These are phyloP conservation scores for Trichosurus vulpecula DNA, from an alignment of 2,797 vertebrate species.

Conservation along the genomic window DNA sequence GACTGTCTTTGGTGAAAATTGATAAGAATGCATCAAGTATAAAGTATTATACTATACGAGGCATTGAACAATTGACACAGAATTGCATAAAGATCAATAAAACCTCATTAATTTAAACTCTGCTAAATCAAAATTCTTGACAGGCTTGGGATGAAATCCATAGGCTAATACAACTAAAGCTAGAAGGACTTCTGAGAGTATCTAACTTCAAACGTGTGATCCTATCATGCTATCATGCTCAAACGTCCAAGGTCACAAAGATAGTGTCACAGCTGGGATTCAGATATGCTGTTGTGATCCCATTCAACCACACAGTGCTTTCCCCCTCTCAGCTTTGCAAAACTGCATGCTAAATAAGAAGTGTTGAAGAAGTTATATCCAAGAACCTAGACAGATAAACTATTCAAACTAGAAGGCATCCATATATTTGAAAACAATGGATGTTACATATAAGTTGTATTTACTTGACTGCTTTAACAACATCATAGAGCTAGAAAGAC, in stretches of 20 bases:
- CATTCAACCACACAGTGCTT: neutral
- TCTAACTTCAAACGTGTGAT: neutral
- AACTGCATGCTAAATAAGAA: neutral
- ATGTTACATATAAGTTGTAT: no score
- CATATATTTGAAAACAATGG: neutral
- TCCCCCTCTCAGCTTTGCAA: neutral
- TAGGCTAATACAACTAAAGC: neutral
- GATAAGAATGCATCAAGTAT: no score
- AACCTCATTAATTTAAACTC: neutral
- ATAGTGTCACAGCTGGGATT: neutral
- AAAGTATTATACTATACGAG: no score
- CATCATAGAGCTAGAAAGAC: no score
- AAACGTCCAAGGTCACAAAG: neutral
- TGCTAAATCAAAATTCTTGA: constrained; percentile 14
- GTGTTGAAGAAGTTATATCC: neutral
- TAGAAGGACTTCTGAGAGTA: neutral
- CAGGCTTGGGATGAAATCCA: no score
- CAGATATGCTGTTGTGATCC: neutral
- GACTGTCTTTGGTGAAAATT: no score
- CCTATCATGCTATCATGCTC: neutral
- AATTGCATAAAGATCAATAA: no score
- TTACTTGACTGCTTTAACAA: no score
- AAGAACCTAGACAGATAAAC: neutral
- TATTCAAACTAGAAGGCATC: neutral
- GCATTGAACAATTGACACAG: no score